Percentiles rank a stretch among this genome's conserved stretches.
phyloP scores from a whole-genome alignment of 2,888 invertebrate genomes.

The Macrophya alboannulata region DNA sequence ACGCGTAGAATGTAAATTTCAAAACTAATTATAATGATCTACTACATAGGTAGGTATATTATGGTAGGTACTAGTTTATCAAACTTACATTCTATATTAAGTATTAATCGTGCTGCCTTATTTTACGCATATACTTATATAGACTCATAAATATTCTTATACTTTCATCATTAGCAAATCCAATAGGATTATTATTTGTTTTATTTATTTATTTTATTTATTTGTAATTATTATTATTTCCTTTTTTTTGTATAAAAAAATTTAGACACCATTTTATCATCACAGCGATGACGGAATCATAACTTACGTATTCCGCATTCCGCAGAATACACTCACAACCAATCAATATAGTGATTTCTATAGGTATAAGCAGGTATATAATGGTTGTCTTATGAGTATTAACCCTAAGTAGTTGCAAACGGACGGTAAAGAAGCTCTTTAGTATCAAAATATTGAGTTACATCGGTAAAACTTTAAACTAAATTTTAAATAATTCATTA shows the following conservation, averaged over 20 bases:
- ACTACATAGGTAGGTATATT: neutral
- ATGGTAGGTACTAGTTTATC: neutral
- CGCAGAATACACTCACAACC: slow-evolving; percentile 18
- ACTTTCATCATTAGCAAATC: slow-evolving; percentile 44
- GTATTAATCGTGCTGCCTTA: slow-evolving; percentile 46
- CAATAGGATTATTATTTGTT: neutral
- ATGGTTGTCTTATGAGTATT: slow-evolving; percentile 61
- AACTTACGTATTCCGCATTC: neutral
- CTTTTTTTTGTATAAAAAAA: slow-evolving; percentile 2
- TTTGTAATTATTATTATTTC: too few species aligned
- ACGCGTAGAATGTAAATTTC: slow-evolving; percentile 15
- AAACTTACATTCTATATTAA: slow-evolving; percentile 27
- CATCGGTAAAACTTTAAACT: slow-evolving; percentile 16
- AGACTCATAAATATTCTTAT: slow-evolving; percentile 23
- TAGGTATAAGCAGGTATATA: slow-evolving; percentile 4
- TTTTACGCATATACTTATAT: neutral
- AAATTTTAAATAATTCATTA: slow-evolving; percentile 12
- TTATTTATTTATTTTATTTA: too few species aligned
- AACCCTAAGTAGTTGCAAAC: slow-evolving; percentile 65
- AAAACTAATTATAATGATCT: neutral
- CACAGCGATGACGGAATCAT: neutral
- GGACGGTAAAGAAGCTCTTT: slow-evolving; percentile 67
- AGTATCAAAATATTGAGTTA: slow-evolving; percentile 40
- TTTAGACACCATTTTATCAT: slow-evolving; percentile 12
- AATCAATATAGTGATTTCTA: slow-evolving; percentile 1